Base-by-base conservation (phyloP, 1,140 invertebrate genomes). In the Zaprionus camerounensis region DNA sequence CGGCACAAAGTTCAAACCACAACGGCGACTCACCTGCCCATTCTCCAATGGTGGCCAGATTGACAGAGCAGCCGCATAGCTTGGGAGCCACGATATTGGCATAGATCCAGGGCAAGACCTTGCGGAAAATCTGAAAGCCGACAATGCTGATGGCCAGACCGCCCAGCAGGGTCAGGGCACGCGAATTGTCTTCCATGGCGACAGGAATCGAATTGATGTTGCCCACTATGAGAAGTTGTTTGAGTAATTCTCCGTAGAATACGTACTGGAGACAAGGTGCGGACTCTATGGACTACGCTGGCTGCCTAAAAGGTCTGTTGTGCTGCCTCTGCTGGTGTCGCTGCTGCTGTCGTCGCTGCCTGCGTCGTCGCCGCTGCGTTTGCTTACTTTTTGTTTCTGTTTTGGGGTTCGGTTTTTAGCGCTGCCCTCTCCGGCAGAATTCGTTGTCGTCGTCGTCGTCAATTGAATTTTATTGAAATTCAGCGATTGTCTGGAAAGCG, bases 1-100 rank as follows among this genome's bases (percentile, higher is more conserved):
- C 31, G 24, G 51, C 28, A 53, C 24, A 13, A 46, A 63, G 66
- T 57, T 70, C 49, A 34, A 11, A 11, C 31, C 31, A 34, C 31
- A 34, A 34, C 31, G 31, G 9, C 9, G 57, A 36, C 6, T 24
- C 86, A 94, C 94, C 92, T 79, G 94, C 94, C 93, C 93, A 94
- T 78, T 91, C 90, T 73, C 94, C 94, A 70, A 93, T 90, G 56
- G 91, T 75, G 67, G 91, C 78, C 1, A 94, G 78, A 76, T 94
- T 82, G 4, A 94, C 88, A 5, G 80, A 78, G 62, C 92, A 93
- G 31, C 93, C 92, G 56, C 86, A 71, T 1, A 94, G 64, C 64
- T 81, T 77, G 3, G 92, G 91, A 0, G 93, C 93, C 51, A 94
- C 24, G 28, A 93, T 83, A 85, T 93, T 92, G n/a, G 91, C 75